Percentiles rank a stretch among this genome's conserved stretches.
phyloP scores from a whole-genome alignment of 2,888 invertebrate genomes.

The Masnerella sp. region DNA sequence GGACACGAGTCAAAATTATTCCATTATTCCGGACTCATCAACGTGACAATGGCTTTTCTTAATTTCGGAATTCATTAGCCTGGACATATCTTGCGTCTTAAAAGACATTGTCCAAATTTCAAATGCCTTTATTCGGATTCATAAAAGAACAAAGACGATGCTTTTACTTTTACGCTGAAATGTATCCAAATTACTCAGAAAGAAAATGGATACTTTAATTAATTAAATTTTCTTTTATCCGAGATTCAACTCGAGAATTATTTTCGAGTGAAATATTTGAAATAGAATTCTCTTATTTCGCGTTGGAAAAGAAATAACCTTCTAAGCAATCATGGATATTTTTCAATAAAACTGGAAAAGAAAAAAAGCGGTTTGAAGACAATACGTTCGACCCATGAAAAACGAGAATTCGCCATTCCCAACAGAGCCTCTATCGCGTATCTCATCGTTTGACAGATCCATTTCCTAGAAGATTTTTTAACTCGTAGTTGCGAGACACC shows the following conservation, averaged over 20 bases:
- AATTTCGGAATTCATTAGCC: constrained; percentile 40
- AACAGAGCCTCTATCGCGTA: constrained; percentile 13
- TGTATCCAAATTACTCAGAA: too few relatives aligned
- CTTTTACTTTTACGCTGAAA: too few relatives aligned
- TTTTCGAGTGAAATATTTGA: too few relatives aligned
- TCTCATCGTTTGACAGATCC: constrained; percentile 19
- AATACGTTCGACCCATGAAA: constrained; percentile 11
- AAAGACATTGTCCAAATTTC: background rate
- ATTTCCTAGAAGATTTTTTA: constrained; percentile 10
- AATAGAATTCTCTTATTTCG: too few relatives aligned
- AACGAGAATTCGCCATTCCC: constrained; percentile 16
- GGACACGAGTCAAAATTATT: constrained; percentile 35
- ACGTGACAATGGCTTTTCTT: constrained; percentile 32
- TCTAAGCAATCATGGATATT: background rate
- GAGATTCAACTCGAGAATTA: too few relatives aligned
- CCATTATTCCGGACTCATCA: constrained; percentile 29
- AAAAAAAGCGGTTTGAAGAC: constrained; percentile 1
- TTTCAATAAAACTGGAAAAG: background rate
- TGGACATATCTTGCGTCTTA: constrained; percentile 16
- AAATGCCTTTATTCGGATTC: constrained; percentile 4
- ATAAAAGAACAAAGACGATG: too few relatives aligned
- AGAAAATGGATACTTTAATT: too few relatives aligned
- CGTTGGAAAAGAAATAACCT: background rate
- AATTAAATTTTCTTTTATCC: too few relatives aligned
- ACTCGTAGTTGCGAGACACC: constrained; percentile 1